Evolutionary conservation across 64 coral and sea anemone genomes (phyloP), one percentile per base, ranked within the genome.

Genomic region (Porites lutea): DNA sequence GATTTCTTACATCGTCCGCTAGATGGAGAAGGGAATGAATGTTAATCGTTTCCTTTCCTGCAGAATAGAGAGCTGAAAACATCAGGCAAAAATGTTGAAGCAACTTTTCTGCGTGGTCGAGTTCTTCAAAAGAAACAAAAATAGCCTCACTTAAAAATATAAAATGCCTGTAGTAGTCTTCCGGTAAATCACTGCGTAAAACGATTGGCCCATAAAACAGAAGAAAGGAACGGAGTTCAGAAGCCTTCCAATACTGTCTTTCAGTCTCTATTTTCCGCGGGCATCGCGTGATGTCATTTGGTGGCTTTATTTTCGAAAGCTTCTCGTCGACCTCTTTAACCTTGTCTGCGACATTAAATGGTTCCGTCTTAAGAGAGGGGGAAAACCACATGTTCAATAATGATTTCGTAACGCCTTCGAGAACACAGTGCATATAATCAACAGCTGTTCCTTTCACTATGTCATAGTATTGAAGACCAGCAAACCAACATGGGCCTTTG

Each of bases 401-500:
- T 4, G n/a, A 43, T 48, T 80, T 90, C 63, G 51, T 90, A 3
- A 90, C 77, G 18, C 88, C 88, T 80, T 90, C 74, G 11, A 79
- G 88, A 12, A 55, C 88, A 65, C 88, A 90, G 43, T 90, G 88
- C 88, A 90, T 90, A 47, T 90, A 91, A 48, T 92, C 90, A 3
- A 92, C 58, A 63, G 90, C 78, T 73, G 90, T 84, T 27, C 79
- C 90, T 76, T 37, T 13, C 5, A 83, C 66, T 18, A 92, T 85
- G 72, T 92, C 90, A 70, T 74, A 57, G 65, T 92, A 76, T 53
- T 84, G 19, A 16, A 92, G 46, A 20, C 48, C 90, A 61, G 90
- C 79, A 62, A 92, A 85, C 90, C 69, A 92, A 52, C 67, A 54
- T 9, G 3, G 90, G 43, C 90, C 69, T 83, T 85, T 83, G 18